Conservation (phyloP, 1,140 invertebrate genomes). For the Drosophila repletoides region DNA sequence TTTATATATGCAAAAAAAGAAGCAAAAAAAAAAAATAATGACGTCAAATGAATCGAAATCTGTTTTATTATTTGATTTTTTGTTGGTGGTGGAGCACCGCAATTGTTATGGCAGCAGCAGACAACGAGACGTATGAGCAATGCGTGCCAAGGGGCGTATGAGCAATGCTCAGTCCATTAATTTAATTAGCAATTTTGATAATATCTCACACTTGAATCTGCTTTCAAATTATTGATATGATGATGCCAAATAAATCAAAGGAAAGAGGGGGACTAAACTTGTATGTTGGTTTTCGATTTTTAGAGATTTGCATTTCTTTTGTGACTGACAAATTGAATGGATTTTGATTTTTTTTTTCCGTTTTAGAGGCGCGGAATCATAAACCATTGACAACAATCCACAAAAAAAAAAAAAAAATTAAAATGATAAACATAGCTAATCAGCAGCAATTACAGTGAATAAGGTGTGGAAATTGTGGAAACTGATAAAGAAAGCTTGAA, state of each 20-base stretch:
- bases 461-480: conserved; percentile 32
- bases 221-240: conserved; percentile 1
- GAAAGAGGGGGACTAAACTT: no score
- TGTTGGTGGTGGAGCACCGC: background rate
- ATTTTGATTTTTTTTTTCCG: background rate
- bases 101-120: conserved; percentile 29
- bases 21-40: no score
- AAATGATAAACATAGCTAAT: conserved; percentile 39
- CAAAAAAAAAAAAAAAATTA: no score
- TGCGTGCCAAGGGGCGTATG: conserved; percentile 29
- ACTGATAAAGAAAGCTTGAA: conserved; percentile 14
- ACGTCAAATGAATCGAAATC: conserved; percentile 63
- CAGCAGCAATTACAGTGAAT: conserved; percentile 13
- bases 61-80: background rate
- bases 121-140: conserved; percentile 20
- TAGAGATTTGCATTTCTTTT: conserved; percentile 8
- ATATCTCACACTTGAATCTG: conserved; percentile 23
- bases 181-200: conserved; percentile 39
- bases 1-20: conserved; percentile 64
- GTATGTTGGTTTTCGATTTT: background rate
- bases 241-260: conserved; percentile 11
- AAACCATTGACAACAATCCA: conserved; percentile 22
- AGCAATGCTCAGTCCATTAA: conserved; percentile 29
- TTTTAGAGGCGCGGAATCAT: conserved; percentile 16
- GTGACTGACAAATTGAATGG: conserved; percentile 46